Evolutionary conservation across 2,888 invertebrate species (phyloP).

Genomic region (Rhopalosiphum nymphaeae): DNA sequence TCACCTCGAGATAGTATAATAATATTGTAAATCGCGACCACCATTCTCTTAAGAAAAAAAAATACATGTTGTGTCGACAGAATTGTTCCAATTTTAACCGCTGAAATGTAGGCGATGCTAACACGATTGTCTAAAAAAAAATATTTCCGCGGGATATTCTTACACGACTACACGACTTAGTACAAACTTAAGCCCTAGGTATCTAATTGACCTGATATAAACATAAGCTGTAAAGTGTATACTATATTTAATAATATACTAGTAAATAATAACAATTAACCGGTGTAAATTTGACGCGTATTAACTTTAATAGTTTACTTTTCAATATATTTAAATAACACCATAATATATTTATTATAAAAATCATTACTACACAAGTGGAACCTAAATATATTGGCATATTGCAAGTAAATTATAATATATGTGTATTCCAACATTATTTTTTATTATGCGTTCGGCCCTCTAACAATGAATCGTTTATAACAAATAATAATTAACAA

Average conservation of each 20-base stretch:
- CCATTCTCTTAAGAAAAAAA: neutral
- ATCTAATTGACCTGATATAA: neutral
- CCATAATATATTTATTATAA: neutral
- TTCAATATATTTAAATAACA: neutral
- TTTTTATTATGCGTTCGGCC: neutral
- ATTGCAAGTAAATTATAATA: neutral
- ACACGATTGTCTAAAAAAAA: neutral
- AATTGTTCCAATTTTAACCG: slow-evolving; percentile 20
- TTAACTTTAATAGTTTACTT: neutral
- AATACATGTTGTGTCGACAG: slow-evolving; percentile 8
- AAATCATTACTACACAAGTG: neutral
- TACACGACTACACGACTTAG: neutral
- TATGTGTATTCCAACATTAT: neutral
- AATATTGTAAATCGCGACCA: slow-evolving; percentile 1
- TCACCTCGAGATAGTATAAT: neutral
- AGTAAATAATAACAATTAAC: neutral
- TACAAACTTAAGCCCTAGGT: neutral
- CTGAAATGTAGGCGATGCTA: slow-evolving; percentile 1
- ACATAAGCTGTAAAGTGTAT: neutral
- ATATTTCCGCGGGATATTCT: neutral
- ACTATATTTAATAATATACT: neutral
- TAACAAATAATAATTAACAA: neutral
- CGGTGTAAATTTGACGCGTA: neutral
- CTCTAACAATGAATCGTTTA: neutral
- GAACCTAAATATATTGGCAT: neutral